A percentile compares a stretch with the other conserved stretches of the same genome.
Evolutionary conservation across 1,140 invertebrate genomes (phyloP).

Genomic region (Argopecten irradians): DNA sequence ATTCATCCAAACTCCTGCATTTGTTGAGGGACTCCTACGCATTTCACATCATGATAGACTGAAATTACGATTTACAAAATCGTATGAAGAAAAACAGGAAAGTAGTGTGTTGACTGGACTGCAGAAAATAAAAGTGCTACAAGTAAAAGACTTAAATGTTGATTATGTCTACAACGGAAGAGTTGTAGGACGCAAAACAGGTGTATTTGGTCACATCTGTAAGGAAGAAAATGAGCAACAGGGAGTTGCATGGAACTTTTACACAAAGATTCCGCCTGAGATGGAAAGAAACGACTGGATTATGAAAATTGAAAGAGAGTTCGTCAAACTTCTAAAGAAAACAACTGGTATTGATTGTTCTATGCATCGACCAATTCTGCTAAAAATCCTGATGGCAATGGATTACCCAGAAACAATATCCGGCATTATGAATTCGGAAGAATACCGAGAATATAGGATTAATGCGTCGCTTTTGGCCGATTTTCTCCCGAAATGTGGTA

Average conservation of each 20-base stretch:
- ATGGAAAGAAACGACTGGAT: not conserved
- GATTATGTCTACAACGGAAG: not conserved
- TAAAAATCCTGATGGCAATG: constrained; percentile 1
- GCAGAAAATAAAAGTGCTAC: not conserved
- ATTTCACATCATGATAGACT: constrained; percentile 38
- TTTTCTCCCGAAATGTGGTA: constrained; percentile 36
- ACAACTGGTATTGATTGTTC: not conserved
- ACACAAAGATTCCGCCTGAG: not conserved
- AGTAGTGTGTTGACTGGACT: not conserved
- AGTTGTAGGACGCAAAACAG: not conserved
- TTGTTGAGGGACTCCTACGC: constrained; percentile 47
- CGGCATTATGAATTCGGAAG: not conserved
- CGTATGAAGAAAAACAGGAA: not conserved
- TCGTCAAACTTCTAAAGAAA: not conserved
- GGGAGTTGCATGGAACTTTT: not conserved
- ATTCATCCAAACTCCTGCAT: constrained; percentile 34
- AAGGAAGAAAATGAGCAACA: not conserved
- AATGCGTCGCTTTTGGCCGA: no score
- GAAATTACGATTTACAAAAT: not conserved
- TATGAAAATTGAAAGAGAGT: not conserved
- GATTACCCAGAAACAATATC: not conserved
- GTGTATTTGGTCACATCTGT: not conserved
- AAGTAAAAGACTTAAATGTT: not conserved
- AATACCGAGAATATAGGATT: constrained; percentile 15
- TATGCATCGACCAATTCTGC: not conserved